A percentile compares a stretch with the other conserved stretches of the same genome.
Conservation (phyloP, 2,113 vertebrate genomes). For the Ovis canadensis region DNA sequence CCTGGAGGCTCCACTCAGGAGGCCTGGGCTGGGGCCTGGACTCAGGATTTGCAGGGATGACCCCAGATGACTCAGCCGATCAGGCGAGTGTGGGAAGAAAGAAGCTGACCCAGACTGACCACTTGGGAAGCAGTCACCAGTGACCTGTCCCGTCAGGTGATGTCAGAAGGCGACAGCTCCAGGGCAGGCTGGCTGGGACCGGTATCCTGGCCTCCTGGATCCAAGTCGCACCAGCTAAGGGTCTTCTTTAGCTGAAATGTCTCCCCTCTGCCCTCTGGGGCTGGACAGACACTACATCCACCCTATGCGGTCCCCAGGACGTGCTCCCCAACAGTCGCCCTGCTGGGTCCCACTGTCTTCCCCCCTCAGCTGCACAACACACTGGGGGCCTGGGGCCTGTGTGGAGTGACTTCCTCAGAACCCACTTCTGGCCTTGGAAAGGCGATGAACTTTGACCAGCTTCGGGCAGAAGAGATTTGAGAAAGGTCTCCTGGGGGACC, state of each 20-base stretch:
- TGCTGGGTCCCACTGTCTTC: not conserved
- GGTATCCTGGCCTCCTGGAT: not conserved
- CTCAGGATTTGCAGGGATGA: not conserved
- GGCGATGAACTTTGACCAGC: not conserved
- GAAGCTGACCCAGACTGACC: not conserved
- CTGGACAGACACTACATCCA: not conserved
- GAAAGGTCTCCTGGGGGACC: not conserved
- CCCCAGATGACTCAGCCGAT: not conserved
- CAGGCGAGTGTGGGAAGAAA: not conserved
- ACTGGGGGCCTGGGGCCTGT: not conserved
- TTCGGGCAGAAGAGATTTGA: not conserved
- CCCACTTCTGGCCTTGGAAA: not conserved
- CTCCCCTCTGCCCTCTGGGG: not conserved
- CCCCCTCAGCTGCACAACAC: not conserved
- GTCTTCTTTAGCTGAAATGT: too few species aligned
- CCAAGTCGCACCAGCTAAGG: not conserved
- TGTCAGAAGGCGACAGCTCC: not conserved
- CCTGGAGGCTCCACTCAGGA: not conserved
- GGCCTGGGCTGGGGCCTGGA: not conserved
- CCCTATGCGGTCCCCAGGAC: not conserved
- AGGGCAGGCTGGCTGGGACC: rapidly evolving
- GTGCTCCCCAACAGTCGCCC: too few species aligned
- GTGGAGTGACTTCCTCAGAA: not conserved
- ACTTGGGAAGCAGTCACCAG: not conserved
- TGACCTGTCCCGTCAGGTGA: not conserved